Evolutionary conservation across 2,888 invertebrate species (phyloP), one percentile per base, ranked within the genome.

Genomic region (Podotricha telesiphe): DNA sequence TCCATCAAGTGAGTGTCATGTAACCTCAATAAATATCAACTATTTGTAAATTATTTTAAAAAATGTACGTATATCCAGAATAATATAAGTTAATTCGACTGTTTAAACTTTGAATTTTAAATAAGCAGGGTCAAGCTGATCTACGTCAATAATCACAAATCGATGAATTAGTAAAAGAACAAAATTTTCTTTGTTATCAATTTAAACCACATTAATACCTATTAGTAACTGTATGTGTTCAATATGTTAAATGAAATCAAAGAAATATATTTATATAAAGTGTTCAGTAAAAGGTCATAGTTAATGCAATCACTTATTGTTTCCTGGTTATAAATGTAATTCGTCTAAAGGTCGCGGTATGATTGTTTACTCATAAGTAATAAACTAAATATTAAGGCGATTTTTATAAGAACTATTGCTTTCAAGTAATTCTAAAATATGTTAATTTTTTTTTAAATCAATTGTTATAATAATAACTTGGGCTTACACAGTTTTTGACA

Each of bases 301-400:
- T 51, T 15, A 22, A n/a, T 53, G n/a, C n/a, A 53, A 28, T 53
- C 8, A 53, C n/a, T 28, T 34, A 53, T 53, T 34, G 34, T 53
- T 53, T 53, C 10, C 28, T 53, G 6, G n/a, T 53, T 22, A 53
- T 53, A 34, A 53, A 53, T 28, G 53, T 28, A 10, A n/a, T 11
- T n/a, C 53, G n/a, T 34, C 28, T 53, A 28, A n/a, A 53, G 15
- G 28, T 53, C 34, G n/a, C 34, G 47, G 47, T 47, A 15, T 53
- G 1, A 10, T 53, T 11, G n/a, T 53, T 28, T 42, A 42, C 10
- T 1, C 8, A n/a, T 8, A 53, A 28, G 28, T 53, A 8, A n/a
- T 8, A 17, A 4, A n/a, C n/a, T n/a, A n/a, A n/a, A n/a, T n/a
- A n/a, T n/a, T n/a, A n/a, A n/a, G n/a, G n/a, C n/a, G n/a, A n/a